Evolutionary conservation across 2,113 vertebrate genomes (phyloP).

Genomic region (Oncorhynchus nerka): DNA sequence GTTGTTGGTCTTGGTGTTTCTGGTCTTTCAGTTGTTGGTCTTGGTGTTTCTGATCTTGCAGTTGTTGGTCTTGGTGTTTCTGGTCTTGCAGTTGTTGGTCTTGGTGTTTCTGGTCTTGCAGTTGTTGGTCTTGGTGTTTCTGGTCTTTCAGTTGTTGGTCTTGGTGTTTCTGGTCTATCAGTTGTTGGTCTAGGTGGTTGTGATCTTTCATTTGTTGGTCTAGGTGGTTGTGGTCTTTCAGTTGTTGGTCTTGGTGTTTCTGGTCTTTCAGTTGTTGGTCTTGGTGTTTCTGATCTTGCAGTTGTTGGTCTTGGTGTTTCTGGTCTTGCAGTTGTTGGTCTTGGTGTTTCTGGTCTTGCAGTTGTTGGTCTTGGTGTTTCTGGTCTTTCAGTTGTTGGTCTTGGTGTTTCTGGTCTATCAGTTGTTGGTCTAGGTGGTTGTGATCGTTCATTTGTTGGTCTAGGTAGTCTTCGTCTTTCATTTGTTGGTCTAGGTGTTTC

Average conservation of each 20-base stretch:
- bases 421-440: no score
- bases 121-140: neutral
- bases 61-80: neutral
- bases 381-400: neutral
- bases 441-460: no score
- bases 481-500: no score
- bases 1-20: neutral
- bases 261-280: neutral
- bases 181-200: no score
- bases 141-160: neutral
- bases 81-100: neutral
- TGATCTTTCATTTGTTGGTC: no score
- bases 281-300: neutral
- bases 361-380: neutral
- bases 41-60: neutral
- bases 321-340: neutral
- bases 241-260: neutral
- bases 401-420: no score
- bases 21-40: neutral
- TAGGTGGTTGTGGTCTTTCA: no score
- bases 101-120: rapidly evolving
- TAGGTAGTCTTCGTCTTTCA: no score
- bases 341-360: no score
- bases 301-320: neutral
- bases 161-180: rapidly evolving